Base-by-base conservation (phyloP, 2,888 invertebrate species). In the Tenthredo distinguenda region DNA sequence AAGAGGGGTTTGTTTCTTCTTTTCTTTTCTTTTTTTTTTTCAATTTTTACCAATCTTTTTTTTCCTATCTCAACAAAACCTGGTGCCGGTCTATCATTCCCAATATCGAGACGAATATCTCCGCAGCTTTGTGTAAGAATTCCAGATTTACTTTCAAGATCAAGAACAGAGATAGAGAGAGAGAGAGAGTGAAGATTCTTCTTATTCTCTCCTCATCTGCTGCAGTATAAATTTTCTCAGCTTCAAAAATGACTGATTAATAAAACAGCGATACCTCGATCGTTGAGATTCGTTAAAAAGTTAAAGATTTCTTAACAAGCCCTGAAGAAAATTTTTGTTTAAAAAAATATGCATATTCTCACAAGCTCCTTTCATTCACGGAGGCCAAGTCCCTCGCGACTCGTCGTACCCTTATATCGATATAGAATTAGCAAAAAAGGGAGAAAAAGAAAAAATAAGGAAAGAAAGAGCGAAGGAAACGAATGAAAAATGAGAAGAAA, bases 381-480 rank as follows among this genome's bases (percentile, higher is more conserved):
- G 55, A 77, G 77, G n/a, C 55, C 55, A 55, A 77, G 55, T 55
- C 77, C 77, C 26, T 77, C 2, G 31, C 15, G 77, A 31, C 55
- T 15, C 18, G 21, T 18, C 18, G 50, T n/a, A 77, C 47, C 77
- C 9, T 50, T 26, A n/a, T 10, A 26, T 74, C 12, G 72, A 21
- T 7, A 74, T 40, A 7, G 34, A 55, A 77, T 55, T 31, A 55
- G 18, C 18, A 18, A 50, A 50, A 21, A 10, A 58, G 1, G 21
- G 21, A 7, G 6, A 21, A 21, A 58, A 58, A 9, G 9, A 2
- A 10, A 62, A 58, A 62, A 26, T 26, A 0, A 7, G n/a, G 6
- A n/a, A 18, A 10, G 0, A 50, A n/a, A 15, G 1, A 50, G 18
- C 0, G 6, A 18, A 6, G n/a, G 50, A 50, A 50, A 50, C 15